Evolutionary conservation across 2,113 vertebrate species (phyloP), one percentile per base, ranked within the genome.

Genomic region (Tenebrosternarchus preto): DNA sequence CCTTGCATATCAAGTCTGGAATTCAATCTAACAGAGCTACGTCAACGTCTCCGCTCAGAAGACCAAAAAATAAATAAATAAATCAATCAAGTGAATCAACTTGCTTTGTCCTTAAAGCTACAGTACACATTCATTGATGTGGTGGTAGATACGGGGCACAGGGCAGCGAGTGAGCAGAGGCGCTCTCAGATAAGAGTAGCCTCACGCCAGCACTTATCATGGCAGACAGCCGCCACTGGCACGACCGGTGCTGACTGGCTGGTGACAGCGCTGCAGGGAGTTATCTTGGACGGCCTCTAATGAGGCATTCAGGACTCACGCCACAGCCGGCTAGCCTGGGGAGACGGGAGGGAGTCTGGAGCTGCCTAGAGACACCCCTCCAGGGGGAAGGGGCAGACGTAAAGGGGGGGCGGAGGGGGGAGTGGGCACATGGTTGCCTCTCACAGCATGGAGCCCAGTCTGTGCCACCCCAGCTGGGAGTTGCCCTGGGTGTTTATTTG

Each of bases 261-360:
- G 85, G 84, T 80, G 79, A 88, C 85, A 88, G 88, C 86, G 85
- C 87, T 88, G 81, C 84, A 87, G 80, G 80, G 81, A 64, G 86
- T 91, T 91, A 92, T 93, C 90, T 90, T 63, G 22, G 36, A 82
- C 78, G 70, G 73, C 82, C 46, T 22, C 90, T 93, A 94, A 93
- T 92, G 90, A 93, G 88, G 86, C 91, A 79, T 90, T 90, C 83
- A 83, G 86, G 29, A 63, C 85, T 83, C 85, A 80, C 77, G 83
- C 79, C 72, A 83, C 84, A 66, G 75, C 76, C 71, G 36, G 82
- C 81, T 63, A 76, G 80, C 83, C 15, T 50, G 43, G 43, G 43
- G 15, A 15, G 43, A 11, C 9, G 12, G 43, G 8, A 75, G 79
- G 46, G 68, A 56, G 76, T 36, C 77, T 17, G 39, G 22, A 39